Evolutionary conservation across 1,140 invertebrate genomes (phyloP), one percentile per base, ranked within the genome.

Genomic region (Cydia pomonella): DNA sequence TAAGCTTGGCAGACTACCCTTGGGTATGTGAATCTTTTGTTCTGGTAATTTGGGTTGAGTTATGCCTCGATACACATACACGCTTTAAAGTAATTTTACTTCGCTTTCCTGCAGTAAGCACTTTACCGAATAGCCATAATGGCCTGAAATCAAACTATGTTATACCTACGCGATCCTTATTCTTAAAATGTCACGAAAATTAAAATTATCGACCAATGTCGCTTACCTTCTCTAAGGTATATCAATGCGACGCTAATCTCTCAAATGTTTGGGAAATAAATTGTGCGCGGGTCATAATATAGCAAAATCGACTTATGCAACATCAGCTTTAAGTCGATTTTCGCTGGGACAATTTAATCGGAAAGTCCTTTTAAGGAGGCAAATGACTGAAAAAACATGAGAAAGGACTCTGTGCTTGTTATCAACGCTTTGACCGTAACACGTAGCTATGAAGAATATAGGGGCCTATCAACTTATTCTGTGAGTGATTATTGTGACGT

Each of bases 301-400:
- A 53, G n/a, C 50, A 23, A 59, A 59, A 59, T 59, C 47, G n/a
- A 50, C 47, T 50, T 18, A 18, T 18, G n/a, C 16, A 18, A 50
- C n/a, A 18, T 1, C 44, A 47, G 44, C 1, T 3, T 16, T 16
- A 47, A 50, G 21, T 59, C 53, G 53, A 59, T 21, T 23, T 18
- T 59, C 53, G n/a, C n/a, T 18, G 3, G 2, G 21, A 23, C 10
- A 21, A 23, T 59, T 59, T 59, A n/a, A 69, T 41, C 64, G 64
- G 63, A 66, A 69, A 69, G 33, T 38, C n/a, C 64, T 21, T 69
- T 69, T 59, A 59, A 69, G 7, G 16, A 69, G 64, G 29, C 64
- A 69, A 69, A 38, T 69, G 64, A 69, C 64, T 69, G 64, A 69
- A 63, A 69, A 29, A 10, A 66, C 0, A 9, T 3, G 33, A 4